Evolutionary conservation across 92 coral and sea anemone genomes (phyloP).

Genomic region (Parazoanthus darwini): DNA sequence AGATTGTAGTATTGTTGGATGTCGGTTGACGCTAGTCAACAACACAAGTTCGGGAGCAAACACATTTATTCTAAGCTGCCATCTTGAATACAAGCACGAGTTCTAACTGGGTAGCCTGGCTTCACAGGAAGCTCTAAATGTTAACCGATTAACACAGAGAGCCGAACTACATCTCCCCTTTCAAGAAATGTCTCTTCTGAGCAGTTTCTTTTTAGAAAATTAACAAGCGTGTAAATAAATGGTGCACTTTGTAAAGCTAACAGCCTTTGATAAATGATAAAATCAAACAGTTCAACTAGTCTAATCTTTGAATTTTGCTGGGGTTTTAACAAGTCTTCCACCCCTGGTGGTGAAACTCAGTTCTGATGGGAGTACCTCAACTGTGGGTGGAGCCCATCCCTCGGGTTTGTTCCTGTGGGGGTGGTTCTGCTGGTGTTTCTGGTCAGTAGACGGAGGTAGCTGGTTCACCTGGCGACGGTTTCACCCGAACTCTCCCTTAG

Average conservation of each 20-base stretch:
- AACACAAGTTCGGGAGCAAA: too few relatives aligned
- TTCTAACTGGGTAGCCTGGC: neutral
- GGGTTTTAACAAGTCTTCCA: constrained; percentile 24
- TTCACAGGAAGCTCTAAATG: neutral
- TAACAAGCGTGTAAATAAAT: neutral
- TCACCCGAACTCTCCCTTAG: constrained; percentile 18
- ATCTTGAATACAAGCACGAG: neutral
- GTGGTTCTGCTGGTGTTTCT: constrained; percentile 2
- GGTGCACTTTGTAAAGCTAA: neutral
- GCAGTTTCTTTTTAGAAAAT: constrained; percentile 5
- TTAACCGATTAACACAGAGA: neutral
- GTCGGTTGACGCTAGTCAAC: too few relatives aligned
- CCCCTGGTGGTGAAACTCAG: constrained; percentile 9
- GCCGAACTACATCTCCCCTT: constrained; percentile 27
- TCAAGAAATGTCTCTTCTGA: constrained; percentile 1
- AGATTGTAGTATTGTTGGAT: too few relatives aligned
- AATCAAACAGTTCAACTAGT: constrained; percentile 5
- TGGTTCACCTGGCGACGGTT: constrained; percentile 17
- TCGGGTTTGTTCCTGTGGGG: neutral
- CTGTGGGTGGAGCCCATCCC: neutral
- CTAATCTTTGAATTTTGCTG: constrained; percentile 2
- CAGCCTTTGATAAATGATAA: neutral
- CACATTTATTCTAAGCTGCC: too few relatives aligned
- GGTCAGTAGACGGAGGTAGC: constrained; percentile 9
- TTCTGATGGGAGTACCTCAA: neutral